phyloP scores from a whole-genome alignment of 2,888 invertebrate genomes.

The Agrilus biguttatus region DNA sequence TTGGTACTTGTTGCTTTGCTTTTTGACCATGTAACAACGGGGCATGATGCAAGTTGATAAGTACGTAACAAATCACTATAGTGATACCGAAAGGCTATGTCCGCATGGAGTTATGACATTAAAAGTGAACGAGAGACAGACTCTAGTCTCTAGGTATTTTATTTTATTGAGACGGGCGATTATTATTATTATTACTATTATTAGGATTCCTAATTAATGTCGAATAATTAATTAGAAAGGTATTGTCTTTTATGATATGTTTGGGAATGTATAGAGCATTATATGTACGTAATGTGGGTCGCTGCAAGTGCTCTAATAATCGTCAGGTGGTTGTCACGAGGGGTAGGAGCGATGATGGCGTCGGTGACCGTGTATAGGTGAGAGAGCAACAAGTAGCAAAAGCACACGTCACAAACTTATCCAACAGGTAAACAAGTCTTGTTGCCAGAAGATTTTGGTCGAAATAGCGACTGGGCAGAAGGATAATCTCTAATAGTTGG shows the following conservation, averaged over 20 bases:
- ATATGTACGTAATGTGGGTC: too few species aligned
- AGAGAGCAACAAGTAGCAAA: slow-evolving; percentile 30
- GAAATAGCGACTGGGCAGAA: too few species aligned
- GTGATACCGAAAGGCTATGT: too few species aligned
- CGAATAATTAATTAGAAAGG: too few species aligned
- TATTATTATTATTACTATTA: too few species aligned
- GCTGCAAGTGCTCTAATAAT: too few species aligned
- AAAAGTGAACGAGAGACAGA: neutral
- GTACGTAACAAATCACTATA: too few species aligned
- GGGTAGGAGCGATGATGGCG: slow-evolving; percentile 21
- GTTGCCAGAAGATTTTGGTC: slow-evolving; percentile 6
- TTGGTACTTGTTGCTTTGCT: slow-evolving; percentile 40
- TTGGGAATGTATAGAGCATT: too few species aligned
- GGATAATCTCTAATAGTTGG: too few species aligned
- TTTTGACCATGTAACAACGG: slow-evolving; percentile 65
- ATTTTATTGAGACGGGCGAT: neutral
- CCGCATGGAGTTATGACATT: neutral
- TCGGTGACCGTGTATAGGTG: slow-evolving; percentile 21
- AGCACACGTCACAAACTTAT: slow-evolving; percentile 19
- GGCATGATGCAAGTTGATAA: slow-evolving; percentile 39
- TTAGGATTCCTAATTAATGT: too few species aligned
- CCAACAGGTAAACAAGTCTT: slow-evolving; percentile 29
- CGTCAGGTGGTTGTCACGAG: slow-evolving; percentile 27
- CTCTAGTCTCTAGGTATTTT: neutral
- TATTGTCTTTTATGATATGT: too few species aligned